Conservation (phyloP, 2,797 vertebrate species). For the Momotus momota region DNA sequence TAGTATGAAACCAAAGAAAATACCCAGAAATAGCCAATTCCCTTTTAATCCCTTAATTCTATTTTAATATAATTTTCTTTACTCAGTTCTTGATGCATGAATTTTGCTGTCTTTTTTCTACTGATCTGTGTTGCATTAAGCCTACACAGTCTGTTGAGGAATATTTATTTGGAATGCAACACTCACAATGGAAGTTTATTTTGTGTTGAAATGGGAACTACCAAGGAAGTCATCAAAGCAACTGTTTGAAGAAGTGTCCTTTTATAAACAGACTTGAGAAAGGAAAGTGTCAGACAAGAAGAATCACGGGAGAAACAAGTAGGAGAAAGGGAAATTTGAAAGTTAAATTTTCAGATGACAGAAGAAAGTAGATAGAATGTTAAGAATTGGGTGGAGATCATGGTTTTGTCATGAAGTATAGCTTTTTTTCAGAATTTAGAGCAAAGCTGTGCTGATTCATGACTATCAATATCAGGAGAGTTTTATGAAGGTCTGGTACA, state of each 20-base stretch:
- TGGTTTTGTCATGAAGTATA: neutral
- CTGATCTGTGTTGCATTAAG: neutral
- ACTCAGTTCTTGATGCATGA: neutral
- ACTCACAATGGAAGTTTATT: neutral
- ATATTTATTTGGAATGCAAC: neutral
- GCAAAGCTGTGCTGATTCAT: neutral
- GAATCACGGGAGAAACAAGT: neutral
- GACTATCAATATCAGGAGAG: neutral
- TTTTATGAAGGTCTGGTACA: neutral
- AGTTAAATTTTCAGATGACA: neutral
- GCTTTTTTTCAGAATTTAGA: constrained; percentile 26
- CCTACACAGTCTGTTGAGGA: neutral
- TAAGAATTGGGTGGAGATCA: neutral
- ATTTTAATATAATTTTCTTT: neutral
- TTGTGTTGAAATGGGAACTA: neutral
- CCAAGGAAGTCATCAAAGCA: neutral
- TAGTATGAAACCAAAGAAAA: neutral
- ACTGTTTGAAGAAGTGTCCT: neutral
- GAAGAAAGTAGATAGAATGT: neutral
- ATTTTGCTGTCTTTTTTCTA: neutral
- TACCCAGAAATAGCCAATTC: neutral
- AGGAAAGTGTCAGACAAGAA: neutral
- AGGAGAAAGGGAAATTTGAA: neutral
- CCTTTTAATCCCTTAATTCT: neutral
- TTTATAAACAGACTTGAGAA: neutral